Base-by-base conservation (phyloP, 2,797 vertebrate genomes). In the Rhinella marina region DNA sequence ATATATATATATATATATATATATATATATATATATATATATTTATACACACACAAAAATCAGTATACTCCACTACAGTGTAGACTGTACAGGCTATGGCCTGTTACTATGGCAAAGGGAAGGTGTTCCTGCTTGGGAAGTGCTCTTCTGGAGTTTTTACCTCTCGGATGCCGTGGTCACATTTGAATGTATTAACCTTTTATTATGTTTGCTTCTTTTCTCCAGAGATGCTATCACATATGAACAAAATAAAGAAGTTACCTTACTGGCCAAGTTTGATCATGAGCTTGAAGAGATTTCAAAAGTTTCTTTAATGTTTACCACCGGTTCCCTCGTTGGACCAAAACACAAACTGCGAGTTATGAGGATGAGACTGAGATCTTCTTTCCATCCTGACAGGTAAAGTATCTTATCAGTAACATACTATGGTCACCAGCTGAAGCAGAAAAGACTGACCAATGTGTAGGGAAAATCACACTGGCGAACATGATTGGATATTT, bases 301-400 rank as follows among this genome's bases (percentile, higher is more conserved):
- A 66, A 93, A 90, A 87, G 91, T 96, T 82, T 91, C 87, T 57
- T 88, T 96, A 91, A 93, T 88, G 0, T 96, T 94, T 91, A 92
- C 91, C 85, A 94, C 92, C 0, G 90, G 85, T 27, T 85, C 90
- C 57, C 13, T 87, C 8, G 78, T 91, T 7, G 93, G 93, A 54
- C 88, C 92, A 8, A 92, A 90, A 17, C 86, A 90, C 73, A 91
- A 93, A 81, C 92, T 95, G 54, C 92, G 81, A 50, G 87, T 96
- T 81, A 92, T 92, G 1, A 89, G 92, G 88, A 92, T 96, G 90
- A 92, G 88, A 79, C 90, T 96, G 88, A 94, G 91, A 90, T 95
- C 95, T 16, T 89, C 95, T 54, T 94, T 92, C 59, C 61, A 93
- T 50, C 91, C 93, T 77, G 83, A 93, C 87, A 95, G 94, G 95